A percentile compares a stretch with the other conserved stretches of the same genome.
phyloP scores from a whole-genome alignment of 2,113 vertebrate species.

The Bos indicus region DNA sequence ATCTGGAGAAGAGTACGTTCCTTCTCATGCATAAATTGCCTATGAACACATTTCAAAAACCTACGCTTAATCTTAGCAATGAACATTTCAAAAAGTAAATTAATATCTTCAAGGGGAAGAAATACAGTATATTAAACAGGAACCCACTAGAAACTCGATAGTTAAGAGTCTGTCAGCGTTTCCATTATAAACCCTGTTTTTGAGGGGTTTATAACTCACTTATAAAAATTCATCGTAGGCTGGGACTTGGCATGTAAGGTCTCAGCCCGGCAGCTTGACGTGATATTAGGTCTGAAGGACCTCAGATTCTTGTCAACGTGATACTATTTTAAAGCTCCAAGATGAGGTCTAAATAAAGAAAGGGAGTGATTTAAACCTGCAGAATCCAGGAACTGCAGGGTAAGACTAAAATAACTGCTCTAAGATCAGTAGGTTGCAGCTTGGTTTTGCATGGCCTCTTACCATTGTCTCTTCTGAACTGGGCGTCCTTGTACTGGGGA shows the following conservation, averaged over 20 bases:
- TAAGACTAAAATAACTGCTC: constrained; percentile 33
- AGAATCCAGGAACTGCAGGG: constrained; percentile 38
- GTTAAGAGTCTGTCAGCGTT: constrained; percentile 82
- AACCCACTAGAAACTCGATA: constrained; percentile 81
- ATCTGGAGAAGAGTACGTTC: constrained; percentile 82
- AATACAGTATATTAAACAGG: constrained; percentile 84
- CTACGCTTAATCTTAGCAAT: constrained; percentile 84
- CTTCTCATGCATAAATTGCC: constrained; percentile 85
- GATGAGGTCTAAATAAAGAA: constrained; percentile 78
- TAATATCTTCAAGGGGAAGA: constrained; percentile 85
- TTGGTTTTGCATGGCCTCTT: background rate
- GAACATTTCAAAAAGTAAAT: constrained; percentile 87
- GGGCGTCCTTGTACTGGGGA: background rate
- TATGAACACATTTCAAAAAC: constrained; percentile 85
- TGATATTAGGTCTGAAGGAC: constrained; percentile 80
- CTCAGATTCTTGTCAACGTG: constrained; percentile 76
- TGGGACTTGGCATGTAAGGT: constrained; percentile 75
- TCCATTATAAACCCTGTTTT: constrained; percentile 79
- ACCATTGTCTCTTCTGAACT: background rate
- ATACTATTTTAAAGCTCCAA: constrained; percentile 78
- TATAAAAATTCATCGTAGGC: constrained; percentile 81
- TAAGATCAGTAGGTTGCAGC: constrained; percentile 35
- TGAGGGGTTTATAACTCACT: constrained; percentile 83
- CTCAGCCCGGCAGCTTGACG: constrained; percentile 78
- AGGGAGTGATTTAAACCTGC: constrained; percentile 60